phyloP scores from a whole-genome alignment of 1,140 invertebrate species.

The Rhagoletis pomonella region DNA sequence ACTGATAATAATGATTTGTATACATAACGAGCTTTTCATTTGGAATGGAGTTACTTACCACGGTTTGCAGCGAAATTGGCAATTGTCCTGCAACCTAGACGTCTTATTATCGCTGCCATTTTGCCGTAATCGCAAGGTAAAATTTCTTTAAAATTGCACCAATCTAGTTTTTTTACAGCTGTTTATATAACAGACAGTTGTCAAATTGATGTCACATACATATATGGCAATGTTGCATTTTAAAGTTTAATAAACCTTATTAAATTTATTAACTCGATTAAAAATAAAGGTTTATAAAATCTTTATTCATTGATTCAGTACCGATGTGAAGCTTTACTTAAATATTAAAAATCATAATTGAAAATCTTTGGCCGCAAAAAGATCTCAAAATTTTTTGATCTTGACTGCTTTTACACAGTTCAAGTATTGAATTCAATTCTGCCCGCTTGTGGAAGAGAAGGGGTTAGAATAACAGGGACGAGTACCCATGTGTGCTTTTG shows the following conservation, averaged over 20 bases:
- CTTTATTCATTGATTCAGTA: too few relatives aligned
- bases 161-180: conserved; percentile 59
- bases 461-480: too few relatives aligned
- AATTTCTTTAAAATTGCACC: conserved; percentile 18
- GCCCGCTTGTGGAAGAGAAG: too few relatives aligned
- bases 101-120: conserved; percentile 71
- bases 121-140: conserved; percentile 26
- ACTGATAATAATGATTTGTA: conserved; percentile 17
- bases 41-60: conserved; percentile 59
- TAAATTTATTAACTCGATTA: too few relatives aligned
- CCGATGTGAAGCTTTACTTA: too few relatives aligned
- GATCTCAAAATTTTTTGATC: too few relatives aligned
- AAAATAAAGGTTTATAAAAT: too few relatives aligned
- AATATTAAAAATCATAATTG: too few relatives aligned
- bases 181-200: conserved; percentile 65
- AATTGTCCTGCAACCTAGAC: conserved; percentile 64
- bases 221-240: conserved; percentile 7
- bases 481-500: too few relatives aligned
- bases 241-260: not conserved
- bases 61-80: conserved; percentile 62
- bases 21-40: conserved; percentile 44
- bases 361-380: too few relatives aligned
- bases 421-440: too few relatives aligned
- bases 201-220: not conserved
- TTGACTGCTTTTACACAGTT: too few relatives aligned